phyloP scores from a whole-genome alignment of 2,113 vertebrate species.

The Taxidea taxus region DNA sequence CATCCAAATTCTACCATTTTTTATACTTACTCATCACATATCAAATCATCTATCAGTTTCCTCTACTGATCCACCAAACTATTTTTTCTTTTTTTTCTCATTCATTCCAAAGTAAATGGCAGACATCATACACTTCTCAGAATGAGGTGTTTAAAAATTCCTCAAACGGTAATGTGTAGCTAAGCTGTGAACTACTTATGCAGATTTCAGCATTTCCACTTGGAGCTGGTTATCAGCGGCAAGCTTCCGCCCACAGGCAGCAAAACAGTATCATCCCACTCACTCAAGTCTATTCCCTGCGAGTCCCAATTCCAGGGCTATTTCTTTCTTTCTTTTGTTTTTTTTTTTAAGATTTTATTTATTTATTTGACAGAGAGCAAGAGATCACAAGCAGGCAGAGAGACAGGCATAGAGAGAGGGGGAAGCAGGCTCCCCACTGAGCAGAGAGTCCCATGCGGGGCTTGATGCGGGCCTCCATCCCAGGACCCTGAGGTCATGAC shows the following conservation, averaged over 20 bases:
- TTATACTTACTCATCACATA: background rate
- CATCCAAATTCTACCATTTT: background rate
- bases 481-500: no score
- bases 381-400: no score
- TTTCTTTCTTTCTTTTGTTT: background rate
- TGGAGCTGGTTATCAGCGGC: background rate
- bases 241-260: background rate
- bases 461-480: no score
- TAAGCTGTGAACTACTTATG: background rate
- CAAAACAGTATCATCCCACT: background rate
- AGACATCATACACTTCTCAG: background rate
- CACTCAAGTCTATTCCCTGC: background rate
- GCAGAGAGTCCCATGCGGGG: no score
- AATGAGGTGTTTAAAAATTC: background rate
- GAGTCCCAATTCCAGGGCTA: background rate
- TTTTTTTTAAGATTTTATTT: no score
- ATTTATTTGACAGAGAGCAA: background rate
- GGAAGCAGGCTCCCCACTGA: no score
- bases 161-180: background rate
- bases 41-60: background rate
- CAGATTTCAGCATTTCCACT: background rate
- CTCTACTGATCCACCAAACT: background rate
- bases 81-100: background rate
- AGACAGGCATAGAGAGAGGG: no score
- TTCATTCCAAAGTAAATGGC: background rate